Evolutionary conservation across 2,888 invertebrate species (phyloP).

Genomic region (Hyalella azteca): DNA sequence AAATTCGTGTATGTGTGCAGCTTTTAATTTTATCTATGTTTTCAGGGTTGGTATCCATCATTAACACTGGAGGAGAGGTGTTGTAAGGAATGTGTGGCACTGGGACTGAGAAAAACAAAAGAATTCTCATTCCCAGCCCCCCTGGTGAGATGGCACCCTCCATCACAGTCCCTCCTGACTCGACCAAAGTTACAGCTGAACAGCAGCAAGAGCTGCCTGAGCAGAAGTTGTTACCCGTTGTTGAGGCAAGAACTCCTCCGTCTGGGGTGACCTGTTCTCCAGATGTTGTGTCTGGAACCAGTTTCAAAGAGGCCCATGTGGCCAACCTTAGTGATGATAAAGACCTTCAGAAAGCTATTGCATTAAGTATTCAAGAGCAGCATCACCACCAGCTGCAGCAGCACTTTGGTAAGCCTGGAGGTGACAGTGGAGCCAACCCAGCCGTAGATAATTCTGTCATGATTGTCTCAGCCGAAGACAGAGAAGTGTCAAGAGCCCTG

Average conservation of each 20-base stretch:
- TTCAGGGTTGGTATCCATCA: neutral
- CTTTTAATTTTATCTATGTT: neutral
- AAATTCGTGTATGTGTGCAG: neutral
- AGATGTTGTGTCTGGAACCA: too few relatives aligned
- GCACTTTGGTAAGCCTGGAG: slow-evolving; percentile 62
- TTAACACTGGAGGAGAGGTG: neutral
- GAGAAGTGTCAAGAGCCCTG: slow-evolving; percentile 62
- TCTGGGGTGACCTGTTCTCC: too few relatives aligned
- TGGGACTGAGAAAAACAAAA: slow-evolving; percentile 17
- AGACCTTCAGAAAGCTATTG: slow-evolving; percentile 65
- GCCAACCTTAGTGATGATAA: slow-evolving; percentile 49
- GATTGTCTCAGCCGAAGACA: slow-evolving; percentile 54
- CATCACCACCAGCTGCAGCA: slow-evolving; percentile 64
- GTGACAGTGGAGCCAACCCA: slow-evolving; percentile 59
- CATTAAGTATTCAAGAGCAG: slow-evolving; percentile 63
- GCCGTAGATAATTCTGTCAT: slow-evolving; percentile 39
- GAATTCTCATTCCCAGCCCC: neutral
- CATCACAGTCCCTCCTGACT: slow-evolving; percentile 28
- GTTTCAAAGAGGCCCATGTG: neutral
- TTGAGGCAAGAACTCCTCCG: too few relatives aligned
- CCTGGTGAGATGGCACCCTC: slow-evolving; percentile 29
- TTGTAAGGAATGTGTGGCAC: slow-evolving; percentile 32
- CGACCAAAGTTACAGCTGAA: neutral
- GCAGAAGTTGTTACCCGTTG: neutral
- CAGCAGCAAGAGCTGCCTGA: neutral